Base-by-base conservation (phyloP, 53 echinoderm and acorn worm genomes). In the Holothuria leucospilota region DNA sequence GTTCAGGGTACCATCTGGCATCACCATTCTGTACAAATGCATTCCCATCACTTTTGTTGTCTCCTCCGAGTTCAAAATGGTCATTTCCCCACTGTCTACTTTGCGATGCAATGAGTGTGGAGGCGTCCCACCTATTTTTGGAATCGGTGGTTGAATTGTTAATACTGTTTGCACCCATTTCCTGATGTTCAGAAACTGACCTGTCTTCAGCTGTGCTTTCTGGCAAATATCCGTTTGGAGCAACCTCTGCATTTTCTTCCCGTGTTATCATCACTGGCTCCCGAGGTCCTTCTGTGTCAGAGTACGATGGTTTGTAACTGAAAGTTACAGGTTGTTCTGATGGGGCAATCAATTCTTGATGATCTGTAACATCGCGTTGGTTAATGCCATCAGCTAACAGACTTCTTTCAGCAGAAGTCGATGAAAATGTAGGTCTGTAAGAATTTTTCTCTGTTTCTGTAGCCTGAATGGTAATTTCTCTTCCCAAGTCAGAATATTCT, bases 231-330 rank as follows among this genome's bases (percentile, higher is more conserved):
- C 56, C 16, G 56, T 56, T 18, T 56, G 56, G 56, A 7, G 5
- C 56, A 56, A 16, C 8, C 56, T 56, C 16, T 18, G 16, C 56
- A 56, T 56, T 16, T 2, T 56, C 56, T 4, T 56, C 56, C 18
- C 18, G 15, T 56, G 56, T 16, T 56, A 56, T 16, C 4, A 7
- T 5, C 1, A 56, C 56, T 56, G 15, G 4, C 15, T 56, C 18
- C 1, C 18, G 56, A 18, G 56, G 56, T 56, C 56, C 56, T 7
- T 56, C 16, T 56, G 56, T 52, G 14, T 75, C 13, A 52, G 49
- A 46, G 27, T 75, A 75, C 15, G 75, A 46, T 8, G 75, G 75
- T 75, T 75, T 75, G 51, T 75, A 75, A 30, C 49, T 52, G 52
- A 49, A 49, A 11, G 4, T 75, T 12, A 75, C 21, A 41, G 75